These are phyloP conservation scores for Scaptomyza cyrtandrae DNA, from an alignment of 2,888 invertebrate genomes.

Conservation along the genomic window DNA sequence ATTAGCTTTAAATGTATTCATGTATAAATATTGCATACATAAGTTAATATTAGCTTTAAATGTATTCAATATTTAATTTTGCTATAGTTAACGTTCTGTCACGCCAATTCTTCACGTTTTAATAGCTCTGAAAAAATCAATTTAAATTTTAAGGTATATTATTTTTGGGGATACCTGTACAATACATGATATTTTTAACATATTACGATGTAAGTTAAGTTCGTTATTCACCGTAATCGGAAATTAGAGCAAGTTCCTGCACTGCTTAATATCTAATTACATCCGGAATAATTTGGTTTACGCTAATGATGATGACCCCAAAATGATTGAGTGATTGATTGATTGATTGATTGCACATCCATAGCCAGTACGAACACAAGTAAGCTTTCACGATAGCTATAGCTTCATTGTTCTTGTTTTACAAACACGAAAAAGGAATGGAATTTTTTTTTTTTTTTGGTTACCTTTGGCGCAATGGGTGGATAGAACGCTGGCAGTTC, in stretches of 20 bases:
- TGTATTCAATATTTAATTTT: too few relatives aligned
- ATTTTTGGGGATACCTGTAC: not conserved
- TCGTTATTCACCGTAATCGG: too few relatives aligned
- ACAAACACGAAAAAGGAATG: conserved; percentile 7
- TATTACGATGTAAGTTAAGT: not conserved
- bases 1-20: too few relatives aligned
- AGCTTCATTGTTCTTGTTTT: too few relatives aligned
- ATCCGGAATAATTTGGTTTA: not conserved
- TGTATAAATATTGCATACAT: too few relatives aligned
- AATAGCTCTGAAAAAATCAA: too few relatives aligned
- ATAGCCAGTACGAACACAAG: conserved; percentile 5
- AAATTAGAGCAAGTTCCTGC: not conserved
- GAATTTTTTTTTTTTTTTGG: conserved; percentile 49
- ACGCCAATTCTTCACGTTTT: too few relatives aligned
- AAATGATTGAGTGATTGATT: conserved; percentile 38
- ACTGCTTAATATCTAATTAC: conserved; percentile 11
- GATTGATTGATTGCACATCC: conserved; percentile 17
- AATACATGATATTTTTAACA: not conserved
- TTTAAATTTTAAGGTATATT: too few relatives aligned
- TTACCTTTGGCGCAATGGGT: conserved; percentile 79
- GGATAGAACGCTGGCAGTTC: conserved; percentile 78
- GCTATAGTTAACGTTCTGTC: too few relatives aligned
- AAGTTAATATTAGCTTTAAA: too few relatives aligned
- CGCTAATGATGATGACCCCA: conserved; percentile 33
- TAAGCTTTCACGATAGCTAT: conserved; percentile 3